Conservation (phyloP, 2,113 vertebrate species). For the Archocentrus centrarchus region DNA sequence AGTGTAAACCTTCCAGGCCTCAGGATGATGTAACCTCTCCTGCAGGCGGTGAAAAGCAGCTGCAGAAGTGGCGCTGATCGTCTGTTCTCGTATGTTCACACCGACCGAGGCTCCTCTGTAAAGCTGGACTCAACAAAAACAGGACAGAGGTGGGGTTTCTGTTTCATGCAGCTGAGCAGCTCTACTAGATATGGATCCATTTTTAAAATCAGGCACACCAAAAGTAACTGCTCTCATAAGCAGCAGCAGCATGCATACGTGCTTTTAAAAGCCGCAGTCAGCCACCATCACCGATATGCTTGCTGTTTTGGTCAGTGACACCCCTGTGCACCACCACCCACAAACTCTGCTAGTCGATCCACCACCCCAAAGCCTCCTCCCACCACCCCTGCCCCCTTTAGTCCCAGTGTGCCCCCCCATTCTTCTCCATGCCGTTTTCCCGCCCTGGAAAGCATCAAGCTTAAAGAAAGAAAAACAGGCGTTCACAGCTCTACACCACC, state of each 20-base stretch:
- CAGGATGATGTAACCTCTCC: conserved; percentile 59
- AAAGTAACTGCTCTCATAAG: background rate
- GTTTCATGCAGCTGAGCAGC: no score
- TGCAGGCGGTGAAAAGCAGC: conserved; percentile 19
- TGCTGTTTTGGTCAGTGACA: background rate
- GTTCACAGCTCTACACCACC: conserved; percentile 17
- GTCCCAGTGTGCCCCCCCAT: conserved; percentile 22
- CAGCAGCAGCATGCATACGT: background rate
- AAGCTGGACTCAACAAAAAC: background rate
- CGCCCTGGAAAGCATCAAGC: conserved; percentile 62
- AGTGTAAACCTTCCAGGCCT: conserved; percentile 50
- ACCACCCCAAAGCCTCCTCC: conserved; percentile 39
- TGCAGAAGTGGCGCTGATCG: background rate
- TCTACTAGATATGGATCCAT: background rate
- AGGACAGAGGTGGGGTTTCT: background rate
- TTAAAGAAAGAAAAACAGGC: conserved; percentile 41
- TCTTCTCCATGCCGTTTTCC: conserved; percentile 67
- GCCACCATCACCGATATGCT: background rate
- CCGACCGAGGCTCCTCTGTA: background rate
- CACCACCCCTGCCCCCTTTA: background rate
- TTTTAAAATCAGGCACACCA: background rate
- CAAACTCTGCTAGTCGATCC: conserved; percentile 26
- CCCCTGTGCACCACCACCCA: background rate
- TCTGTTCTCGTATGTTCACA: background rate
- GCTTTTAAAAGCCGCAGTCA: background rate